Conservation (phyloP, 2,113 vertebrate genomes). For the Oncorhynchus nerka region DNA sequence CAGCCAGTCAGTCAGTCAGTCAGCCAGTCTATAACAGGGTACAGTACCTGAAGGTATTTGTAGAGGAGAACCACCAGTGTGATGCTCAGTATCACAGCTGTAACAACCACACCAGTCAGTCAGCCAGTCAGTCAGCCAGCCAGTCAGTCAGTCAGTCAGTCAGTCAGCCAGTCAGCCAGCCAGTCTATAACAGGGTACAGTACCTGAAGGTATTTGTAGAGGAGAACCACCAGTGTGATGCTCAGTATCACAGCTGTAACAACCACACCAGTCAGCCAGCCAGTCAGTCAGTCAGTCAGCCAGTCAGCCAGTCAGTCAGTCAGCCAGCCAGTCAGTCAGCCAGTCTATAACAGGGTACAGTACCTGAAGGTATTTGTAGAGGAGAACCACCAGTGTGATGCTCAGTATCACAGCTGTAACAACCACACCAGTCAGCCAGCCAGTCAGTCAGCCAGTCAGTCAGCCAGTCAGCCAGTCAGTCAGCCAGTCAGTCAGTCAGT, state of each 20-base stretch:
- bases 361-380: constrained; percentile 94
- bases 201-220: constrained; percentile 94
- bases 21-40: constrained; percentile 58
- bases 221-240: constrained; percentile 82
- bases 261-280: constrained; percentile 65
- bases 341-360: constrained; percentile 61
- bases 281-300: too few species aligned
- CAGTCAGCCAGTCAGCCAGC: too few species aligned
- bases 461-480: too few species aligned
- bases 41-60: constrained; percentile 87
- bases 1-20: accelerated
- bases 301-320: too few species aligned
- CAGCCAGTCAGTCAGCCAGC: constrained; percentile 37
- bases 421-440: constrained; percentile 64
- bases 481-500: constrained; percentile 39
- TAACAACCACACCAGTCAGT: constrained; percentile 71
- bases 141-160: too few species aligned
- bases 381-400: constrained; percentile 82
- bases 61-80: constrained; percentile 87
- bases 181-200: constrained; percentile 59
- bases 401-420: constrained; percentile 81
- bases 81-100: constrained; percentile 82
- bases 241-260: constrained; percentile 81
- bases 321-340: too few species aligned
- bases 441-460: too few species aligned